These are phyloP conservation scores for Hirudo medicinalis DNA, from an alignment of 1,140 invertebrate genomes.

Conservation along the genomic window DNA sequence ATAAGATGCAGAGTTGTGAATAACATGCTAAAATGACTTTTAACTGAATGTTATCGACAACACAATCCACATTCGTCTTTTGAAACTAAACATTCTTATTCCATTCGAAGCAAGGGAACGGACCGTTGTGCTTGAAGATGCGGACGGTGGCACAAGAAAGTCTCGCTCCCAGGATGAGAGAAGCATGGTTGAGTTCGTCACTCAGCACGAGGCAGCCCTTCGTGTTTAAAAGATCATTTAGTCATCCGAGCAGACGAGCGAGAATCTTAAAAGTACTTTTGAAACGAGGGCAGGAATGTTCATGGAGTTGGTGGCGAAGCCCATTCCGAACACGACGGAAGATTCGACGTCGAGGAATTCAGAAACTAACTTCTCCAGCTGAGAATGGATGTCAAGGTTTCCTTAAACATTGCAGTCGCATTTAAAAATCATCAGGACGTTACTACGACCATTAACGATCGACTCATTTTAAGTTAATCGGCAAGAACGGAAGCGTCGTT, in stretches of 20 bases:
- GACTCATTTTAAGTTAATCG: not conserved
- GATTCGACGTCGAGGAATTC: slow-evolving; percentile 74
- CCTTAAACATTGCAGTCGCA: slow-evolving; percentile 37
- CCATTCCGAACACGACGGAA: slow-evolving; percentile 88
- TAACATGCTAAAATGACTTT: not conserved
- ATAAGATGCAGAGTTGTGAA: not conserved
- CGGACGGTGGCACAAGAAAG: slow-evolving; percentile 65
- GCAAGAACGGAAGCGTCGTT: not conserved
- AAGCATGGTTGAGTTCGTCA: slow-evolving; percentile 87
- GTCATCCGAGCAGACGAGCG: not conserved
- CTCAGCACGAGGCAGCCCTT: slow-evolving; percentile 66
- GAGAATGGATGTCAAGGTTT: slow-evolving; percentile 53
- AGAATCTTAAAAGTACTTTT: slow-evolving; percentile 36
- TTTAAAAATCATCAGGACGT: not conserved
- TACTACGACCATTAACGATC: not conserved
- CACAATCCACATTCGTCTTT: not conserved
- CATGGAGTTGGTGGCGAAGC: slow-evolving; percentile 86
- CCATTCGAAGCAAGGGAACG: not conserved
- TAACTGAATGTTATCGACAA: not conserved
- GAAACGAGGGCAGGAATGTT: slow-evolving; percentile 68
- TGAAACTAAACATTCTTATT: not conserved
- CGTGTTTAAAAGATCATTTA: not conserved
- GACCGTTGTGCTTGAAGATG: slow-evolving; percentile 66
- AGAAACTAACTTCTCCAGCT: slow-evolving; percentile 67
- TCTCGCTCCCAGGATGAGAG: slow-evolving; percentile 75